Base-by-base conservation (phyloP, 2,797 vertebrate species). In the Sternarchorhynchus goeldii region DNA sequence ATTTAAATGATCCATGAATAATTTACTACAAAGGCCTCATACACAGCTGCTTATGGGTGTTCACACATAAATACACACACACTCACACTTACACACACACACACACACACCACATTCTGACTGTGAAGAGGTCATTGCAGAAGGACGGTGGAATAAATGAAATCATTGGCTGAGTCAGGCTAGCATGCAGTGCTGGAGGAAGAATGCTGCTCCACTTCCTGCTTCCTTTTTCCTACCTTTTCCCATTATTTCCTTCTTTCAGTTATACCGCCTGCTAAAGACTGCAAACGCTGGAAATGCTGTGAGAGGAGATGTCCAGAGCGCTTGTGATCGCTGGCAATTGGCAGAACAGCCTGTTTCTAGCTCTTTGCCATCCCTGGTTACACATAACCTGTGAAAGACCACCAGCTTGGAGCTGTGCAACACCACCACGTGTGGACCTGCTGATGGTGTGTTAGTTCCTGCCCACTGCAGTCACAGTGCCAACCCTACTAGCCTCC, bases 1-100 rank as follows among this genome's bases (percentile, higher is more conserved):
- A 93, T 93, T 94, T 91, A 94, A 94, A 94, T 94, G 87, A 89
- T 0, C 84, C 89, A 92, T 92, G 90, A 93, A 93, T 93, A 90
- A 94, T 93, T 93, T 90, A 90, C 90, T 90, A 86, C 87, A 83
- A 85, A 89, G 88, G 83, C 85, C 85, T 87, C 83, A 84, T 86
- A 88, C 71, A 17, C 69, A 50, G 83, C 88, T 90, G 86, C 91
- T 91, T 92, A 92, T 88, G 86, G 86, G 72, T 36, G 75, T 78
- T 82, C 85, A 75, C 79, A 78, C 80, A 76, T 78, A 85, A 76
- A 82, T 78, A 82, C 76, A 87, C 67, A 56, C 41, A 71, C 64
- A 60, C 81, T 81, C 73, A 82, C 73, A 68, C 72, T 80, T 74
- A 6, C 71, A 81, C 76, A 66, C 73, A 34, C 45, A 63, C 36